A percentile compares a stretch with the other conserved stretches of the same genome.
Conservation (phyloP, 2,113 vertebrate species). For the Ictidomys tridecemlineatus region DNA sequence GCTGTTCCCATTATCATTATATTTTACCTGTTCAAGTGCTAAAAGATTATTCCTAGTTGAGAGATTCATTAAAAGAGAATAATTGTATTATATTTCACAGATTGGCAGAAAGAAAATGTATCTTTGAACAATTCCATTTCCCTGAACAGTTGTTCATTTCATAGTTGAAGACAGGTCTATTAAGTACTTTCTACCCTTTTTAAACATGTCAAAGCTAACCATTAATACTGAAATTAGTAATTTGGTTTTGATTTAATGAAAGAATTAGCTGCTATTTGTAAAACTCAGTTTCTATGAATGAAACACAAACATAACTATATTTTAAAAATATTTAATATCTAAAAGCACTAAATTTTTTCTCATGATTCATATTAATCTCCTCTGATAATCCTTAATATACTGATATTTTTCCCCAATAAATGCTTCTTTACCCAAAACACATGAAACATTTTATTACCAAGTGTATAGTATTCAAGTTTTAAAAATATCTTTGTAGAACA, state of each 20-base stretch:
- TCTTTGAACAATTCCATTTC: slow-evolving; percentile 89
- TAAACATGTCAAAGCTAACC: slow-evolving; percentile 81
- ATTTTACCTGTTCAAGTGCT: slow-evolving; percentile 83
- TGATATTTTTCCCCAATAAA: neutral
- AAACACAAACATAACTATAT: slow-evolving; percentile 75
- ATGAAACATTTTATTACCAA: slow-evolving; percentile 52
- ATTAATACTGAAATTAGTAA: slow-evolving; percentile 80
- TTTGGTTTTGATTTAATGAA: slow-evolving; percentile 66
- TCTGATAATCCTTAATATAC: slow-evolving; percentile 51
- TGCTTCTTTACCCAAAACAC: neutral
- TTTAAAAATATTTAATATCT: slow-evolving; percentile 77
- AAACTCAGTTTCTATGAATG: slow-evolving; percentile 59
- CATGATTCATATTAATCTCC: slow-evolving; percentile 80
- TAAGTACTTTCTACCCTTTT: slow-evolving; percentile 83
- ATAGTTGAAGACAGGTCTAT: slow-evolving; percentile 88
- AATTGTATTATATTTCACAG: slow-evolving; percentile 89
- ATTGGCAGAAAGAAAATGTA: slow-evolving; percentile 89
- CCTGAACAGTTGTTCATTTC: slow-evolving; percentile 89
- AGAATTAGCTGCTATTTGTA: slow-evolving; percentile 65
- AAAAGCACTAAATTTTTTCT: slow-evolving; percentile 78
- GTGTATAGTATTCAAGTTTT: neutral
- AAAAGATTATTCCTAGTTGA: slow-evolving; percentile 84
- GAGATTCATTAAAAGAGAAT: slow-evolving; percentile 86
- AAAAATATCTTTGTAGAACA: slow-evolving; percentile 15
- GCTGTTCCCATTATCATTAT: slow-evolving; percentile 82